Conservation (phyloP, 2,797 vertebrate genomes). For the Eidolon dupreanum region DNA sequence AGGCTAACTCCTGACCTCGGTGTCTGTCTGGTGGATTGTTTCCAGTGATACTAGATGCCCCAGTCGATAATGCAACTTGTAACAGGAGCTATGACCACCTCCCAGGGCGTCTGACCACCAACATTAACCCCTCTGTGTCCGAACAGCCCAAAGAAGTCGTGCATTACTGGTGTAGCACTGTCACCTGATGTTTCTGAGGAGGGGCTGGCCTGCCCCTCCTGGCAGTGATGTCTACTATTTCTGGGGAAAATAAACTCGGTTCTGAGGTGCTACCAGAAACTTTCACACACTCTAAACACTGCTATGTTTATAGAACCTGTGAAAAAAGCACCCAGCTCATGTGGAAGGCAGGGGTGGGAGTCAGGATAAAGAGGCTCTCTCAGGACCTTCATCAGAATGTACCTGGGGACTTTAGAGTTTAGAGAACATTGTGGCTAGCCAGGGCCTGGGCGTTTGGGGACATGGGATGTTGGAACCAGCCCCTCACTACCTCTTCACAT, state of each 20-base stretch:
- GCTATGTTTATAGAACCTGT: constrained; percentile 74
- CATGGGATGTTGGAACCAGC: too few relatives aligned
- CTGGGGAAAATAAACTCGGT: constrained; percentile 46
- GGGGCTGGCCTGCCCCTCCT: not conserved
- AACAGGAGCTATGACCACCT: constrained; percentile 74
- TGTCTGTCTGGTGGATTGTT: not conserved
- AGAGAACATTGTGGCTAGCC: not conserved
- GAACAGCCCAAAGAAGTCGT: not conserved
- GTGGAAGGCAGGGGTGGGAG: not conserved
- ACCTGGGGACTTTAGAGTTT: not conserved
- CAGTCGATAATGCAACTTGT: constrained; percentile 78
- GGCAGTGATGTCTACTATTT: constrained; percentile 66
- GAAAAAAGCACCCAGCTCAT: constrained; percentile 55
- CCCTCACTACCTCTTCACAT: accelerated
- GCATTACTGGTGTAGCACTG: not conserved
- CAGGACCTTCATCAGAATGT: not conserved
- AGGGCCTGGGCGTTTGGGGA: not conserved
- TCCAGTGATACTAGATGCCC: constrained; percentile 53
- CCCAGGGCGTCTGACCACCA: not conserved
- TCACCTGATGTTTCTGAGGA: constrained; percentile 67
- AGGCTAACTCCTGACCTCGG: constrained; percentile 26
- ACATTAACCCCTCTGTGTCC: constrained; percentile 53
- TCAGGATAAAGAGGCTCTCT: not conserved
- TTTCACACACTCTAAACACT: constrained; percentile 64
- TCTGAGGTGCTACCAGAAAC: constrained; percentile 70